Percentiles rank a stretch among this genome's conserved stretches.
These are phyloP conservation scores for Adelges cooleyi DNA, from an alignment of 1,140 invertebrate genomes.

Conservation along the genomic window DNA sequence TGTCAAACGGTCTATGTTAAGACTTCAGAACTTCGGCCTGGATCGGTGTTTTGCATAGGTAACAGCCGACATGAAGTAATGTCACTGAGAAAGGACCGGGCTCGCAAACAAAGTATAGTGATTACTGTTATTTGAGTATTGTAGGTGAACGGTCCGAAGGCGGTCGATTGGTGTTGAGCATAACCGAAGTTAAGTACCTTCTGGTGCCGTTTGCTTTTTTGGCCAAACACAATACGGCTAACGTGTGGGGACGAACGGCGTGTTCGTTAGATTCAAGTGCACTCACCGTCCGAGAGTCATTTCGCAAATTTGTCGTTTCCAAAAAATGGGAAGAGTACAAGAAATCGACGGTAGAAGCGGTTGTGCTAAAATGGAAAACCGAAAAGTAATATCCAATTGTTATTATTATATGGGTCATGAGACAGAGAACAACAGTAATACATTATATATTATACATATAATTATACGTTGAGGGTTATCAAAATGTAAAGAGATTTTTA, in stretches of 20 bases:
- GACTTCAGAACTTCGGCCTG: background rate
- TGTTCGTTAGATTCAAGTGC: background rate
- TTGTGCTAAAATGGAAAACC: background rate
- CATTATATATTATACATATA: too few relatives aligned
- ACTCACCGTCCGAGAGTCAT: background rate
- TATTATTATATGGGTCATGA: too few relatives aligned
- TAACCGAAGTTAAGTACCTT: background rate
- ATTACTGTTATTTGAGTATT: background rate
- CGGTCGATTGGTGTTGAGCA: background rate
- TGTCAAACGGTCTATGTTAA: background rate
- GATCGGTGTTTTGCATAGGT: conserved; percentile 5
- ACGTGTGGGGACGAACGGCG: background rate
- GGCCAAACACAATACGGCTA: background rate
- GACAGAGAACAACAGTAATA: too few relatives aligned
- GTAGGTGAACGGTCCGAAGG: background rate
- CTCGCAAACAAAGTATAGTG: background rate
- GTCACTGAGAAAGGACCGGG: background rate
- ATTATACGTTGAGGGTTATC: too few relatives aligned
- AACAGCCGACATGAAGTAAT: background rate
- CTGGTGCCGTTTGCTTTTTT: background rate
- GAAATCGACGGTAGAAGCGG: background rate
- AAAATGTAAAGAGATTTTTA: too few relatives aligned
- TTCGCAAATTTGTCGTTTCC: background rate
- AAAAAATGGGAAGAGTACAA: background rate
- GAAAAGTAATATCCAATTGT: background rate